Percentiles rank a stretch among this genome's conserved stretches.
Evolutionary conservation across 2,888 invertebrate genomes (phyloP).

Genomic region (Pristionchus exspectatus): DNA sequence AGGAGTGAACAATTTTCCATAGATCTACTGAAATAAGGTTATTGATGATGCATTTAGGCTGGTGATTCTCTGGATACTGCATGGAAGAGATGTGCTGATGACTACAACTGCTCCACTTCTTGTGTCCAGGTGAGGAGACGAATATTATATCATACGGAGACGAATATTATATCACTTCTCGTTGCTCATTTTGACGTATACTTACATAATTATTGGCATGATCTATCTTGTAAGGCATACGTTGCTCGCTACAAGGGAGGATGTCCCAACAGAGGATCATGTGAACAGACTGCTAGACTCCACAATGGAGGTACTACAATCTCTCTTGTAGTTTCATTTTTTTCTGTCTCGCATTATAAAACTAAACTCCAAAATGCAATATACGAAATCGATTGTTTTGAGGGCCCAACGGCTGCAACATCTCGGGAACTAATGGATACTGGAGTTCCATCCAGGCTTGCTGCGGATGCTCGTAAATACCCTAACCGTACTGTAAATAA

Average conservation of each 20-base stretch:
- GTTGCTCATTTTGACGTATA: not conserved
- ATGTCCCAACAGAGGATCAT: slow-evolving; percentile 62
- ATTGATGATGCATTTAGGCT: slow-evolving; percentile 53
- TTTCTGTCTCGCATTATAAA: not conserved
- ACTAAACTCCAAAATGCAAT: not conserved
- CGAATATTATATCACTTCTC: not conserved
- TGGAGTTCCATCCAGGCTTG: slow-evolving; percentile 69
- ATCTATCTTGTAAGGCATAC: slow-evolving; percentile 61
- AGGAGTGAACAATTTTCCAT: too few relatives aligned
- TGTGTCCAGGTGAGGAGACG: slow-evolving; percentile 58
- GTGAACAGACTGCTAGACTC: slow-evolving; percentile 66
- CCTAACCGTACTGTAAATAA: not conserved
- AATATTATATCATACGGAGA: not conserved
- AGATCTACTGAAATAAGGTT: too few relatives aligned
- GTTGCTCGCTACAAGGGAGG: slow-evolving; percentile 68
- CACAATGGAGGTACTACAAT: slow-evolving; percentile 65
- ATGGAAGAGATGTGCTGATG: slow-evolving; percentile 65
- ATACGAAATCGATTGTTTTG: not conserved
- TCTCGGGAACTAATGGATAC: slow-evolving; percentile 69
- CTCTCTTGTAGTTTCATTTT: too few relatives aligned
- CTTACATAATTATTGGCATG: not conserved
- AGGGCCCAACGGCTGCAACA: slow-evolving; percentile 73
- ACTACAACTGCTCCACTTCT: slow-evolving; percentile 61
- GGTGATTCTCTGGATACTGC: slow-evolving; percentile 65
- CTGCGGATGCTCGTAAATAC: slow-evolving; percentile 68